phyloP scores from a whole-genome alignment of 2,797 vertebrate species.

The Novumbra hubbsi region DNA sequence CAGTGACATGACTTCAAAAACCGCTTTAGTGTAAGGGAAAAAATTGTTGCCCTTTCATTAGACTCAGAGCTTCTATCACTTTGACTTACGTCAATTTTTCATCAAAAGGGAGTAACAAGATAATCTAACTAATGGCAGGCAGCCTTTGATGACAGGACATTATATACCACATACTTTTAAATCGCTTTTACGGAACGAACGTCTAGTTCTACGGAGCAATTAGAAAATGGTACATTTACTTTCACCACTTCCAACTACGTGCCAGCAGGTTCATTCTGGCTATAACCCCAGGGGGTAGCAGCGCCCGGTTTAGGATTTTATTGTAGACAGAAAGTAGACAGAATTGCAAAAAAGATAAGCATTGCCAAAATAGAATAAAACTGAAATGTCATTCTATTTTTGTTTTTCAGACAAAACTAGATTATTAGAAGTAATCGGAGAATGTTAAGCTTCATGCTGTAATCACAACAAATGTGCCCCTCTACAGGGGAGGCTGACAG shows the following conservation, averaged over 20 bases:
- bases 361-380: not conserved
- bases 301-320: constrained; percentile 34
- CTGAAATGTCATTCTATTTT: not conserved
- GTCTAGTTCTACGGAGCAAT: constrained; percentile 35
- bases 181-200: not conserved
- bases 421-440: constrained; percentile 36
- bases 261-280: constrained; percentile 14
- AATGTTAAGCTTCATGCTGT: constrained; percentile 59
- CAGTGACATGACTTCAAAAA: constrained; percentile 46
- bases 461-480: not conserved
- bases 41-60: constrained; percentile 63
- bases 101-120: constrained; percentile 38
- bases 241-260: constrained; percentile 20
- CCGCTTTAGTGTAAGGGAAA: constrained; percentile 58
- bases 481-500: constrained; percentile 2
- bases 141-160: constrained; percentile 23
- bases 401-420: constrained; percentile 31
- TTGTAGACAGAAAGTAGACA: constrained; percentile 26
- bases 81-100: constrained; percentile 46
- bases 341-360: constrained; percentile 30
- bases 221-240: constrained; percentile 43
- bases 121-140: constrained; percentile 6
- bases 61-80: constrained; percentile 47
- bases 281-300: constrained; percentile 8
- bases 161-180: constrained; percentile 14